Evolutionary conservation across 2,797 vertebrate genomes (phyloP).

Genomic region (Tokudaia muenninki): DNA sequence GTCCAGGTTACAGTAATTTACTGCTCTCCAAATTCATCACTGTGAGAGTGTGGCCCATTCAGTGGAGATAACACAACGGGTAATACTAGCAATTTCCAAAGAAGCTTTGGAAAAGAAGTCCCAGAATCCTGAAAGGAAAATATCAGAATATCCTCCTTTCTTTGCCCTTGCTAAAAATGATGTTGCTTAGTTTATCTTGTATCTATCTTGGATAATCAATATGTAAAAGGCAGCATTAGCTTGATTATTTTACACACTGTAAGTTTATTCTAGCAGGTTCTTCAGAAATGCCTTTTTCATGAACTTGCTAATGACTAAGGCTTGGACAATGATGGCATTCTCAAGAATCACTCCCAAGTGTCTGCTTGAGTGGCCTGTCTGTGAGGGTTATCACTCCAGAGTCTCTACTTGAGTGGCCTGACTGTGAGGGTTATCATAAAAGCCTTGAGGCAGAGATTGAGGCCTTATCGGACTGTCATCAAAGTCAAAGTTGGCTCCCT

Average conservation of each 20-base stretch:
- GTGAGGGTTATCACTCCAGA: not conserved
- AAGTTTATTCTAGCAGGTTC: not conserved
- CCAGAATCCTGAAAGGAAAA: not conserved
- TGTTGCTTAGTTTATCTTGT: not conserved
- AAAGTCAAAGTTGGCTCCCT: not conserved
- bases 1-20: not conserved
- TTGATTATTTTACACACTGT: not conserved
- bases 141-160: not conserved
- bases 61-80: not conserved
- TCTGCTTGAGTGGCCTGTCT: not conserved
- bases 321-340: not conserved
- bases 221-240: not conserved
- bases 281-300: not conserved
- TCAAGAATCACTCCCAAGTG: not conserved
- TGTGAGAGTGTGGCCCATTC: not conserved
- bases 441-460: not conserved
- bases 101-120: conserved; percentile 27
- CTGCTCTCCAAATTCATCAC: not conserved
- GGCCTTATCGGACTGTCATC: not conserved
- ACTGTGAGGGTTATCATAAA: not conserved
- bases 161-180: not conserved
- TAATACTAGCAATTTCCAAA: not conserved
- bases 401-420: too few relatives aligned
- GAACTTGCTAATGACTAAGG: not conserved
- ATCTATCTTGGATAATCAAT: not conserved